These are phyloP conservation scores for Sinonovacula constricta DNA, from an alignment of 1,140 invertebrate species.

Conservation along the genomic window DNA sequence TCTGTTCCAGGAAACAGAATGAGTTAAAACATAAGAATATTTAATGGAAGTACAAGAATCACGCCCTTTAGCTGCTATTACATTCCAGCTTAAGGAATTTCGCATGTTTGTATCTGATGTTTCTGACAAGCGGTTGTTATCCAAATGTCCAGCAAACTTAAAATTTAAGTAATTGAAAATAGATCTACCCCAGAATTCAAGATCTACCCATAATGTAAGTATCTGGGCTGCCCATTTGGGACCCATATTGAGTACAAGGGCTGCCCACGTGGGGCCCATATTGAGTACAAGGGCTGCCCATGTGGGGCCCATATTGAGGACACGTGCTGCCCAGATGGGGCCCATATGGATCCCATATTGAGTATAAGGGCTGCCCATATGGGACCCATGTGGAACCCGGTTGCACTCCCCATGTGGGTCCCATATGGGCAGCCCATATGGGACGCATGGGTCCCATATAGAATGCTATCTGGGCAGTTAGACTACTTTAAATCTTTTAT, in stretches of 20 bases:
- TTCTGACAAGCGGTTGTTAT: not conserved
- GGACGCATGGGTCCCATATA: conserved; percentile 26
- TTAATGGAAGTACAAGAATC: not conserved
- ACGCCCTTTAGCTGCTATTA: not conserved
- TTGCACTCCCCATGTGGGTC: not conserved
- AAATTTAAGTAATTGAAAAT: not conserved
- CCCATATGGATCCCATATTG: too few relatives aligned
- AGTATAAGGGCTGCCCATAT: conserved; percentile 4
- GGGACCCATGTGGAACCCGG: conserved; percentile 6
- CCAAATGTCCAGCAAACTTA: not conserved
- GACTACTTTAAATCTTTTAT: too few relatives aligned
- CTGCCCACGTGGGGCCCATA: not conserved
- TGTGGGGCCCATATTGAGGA: not conserved
- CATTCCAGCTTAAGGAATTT: not conserved
- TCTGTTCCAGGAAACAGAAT: not conserved
- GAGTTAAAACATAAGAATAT: not conserved
- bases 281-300: not conserved
- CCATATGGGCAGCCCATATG: too few relatives aligned
- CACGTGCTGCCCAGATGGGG: not conserved
- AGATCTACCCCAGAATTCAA: not conserved
- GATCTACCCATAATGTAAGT: not conserved
- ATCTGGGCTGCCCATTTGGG: not conserved
- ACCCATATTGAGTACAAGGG: not conserved
- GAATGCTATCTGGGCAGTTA: not conserved
- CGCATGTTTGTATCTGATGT: not conserved